Conservation (phyloP, 2,888 invertebrate species). For the Epistrophe grossulariae region DNA sequence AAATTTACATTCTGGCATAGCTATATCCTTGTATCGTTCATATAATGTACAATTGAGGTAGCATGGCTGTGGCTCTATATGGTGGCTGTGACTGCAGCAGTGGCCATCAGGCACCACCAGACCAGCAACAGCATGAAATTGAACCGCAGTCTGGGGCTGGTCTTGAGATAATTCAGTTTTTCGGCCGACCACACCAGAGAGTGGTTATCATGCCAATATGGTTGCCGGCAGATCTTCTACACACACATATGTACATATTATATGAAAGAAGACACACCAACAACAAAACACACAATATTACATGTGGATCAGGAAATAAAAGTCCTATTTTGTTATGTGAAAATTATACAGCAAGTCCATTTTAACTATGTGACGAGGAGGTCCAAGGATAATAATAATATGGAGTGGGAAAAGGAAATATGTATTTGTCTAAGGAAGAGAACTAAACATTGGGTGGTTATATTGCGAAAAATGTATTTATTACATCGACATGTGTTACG, state of each 20-base stretch:
- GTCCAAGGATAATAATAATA: conserved; percentile 9
- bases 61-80: neutral
- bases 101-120: conserved; percentile 10
- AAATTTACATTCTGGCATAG: conserved; percentile 65
- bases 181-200: conserved; percentile 40
- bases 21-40: conserved; percentile 40
- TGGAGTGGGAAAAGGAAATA: neutral
- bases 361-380: conserved; percentile 46
- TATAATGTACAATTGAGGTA: conserved; percentile 16
- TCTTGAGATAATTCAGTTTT: conserved; percentile 56
- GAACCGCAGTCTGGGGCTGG: conserved; percentile 28
- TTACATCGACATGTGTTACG: conserved; percentile 70
- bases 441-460: conserved; percentile 50
- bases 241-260: no score
- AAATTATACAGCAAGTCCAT: conserved; percentile 67
- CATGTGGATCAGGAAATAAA: conserved; percentile 57
- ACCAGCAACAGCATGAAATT: conserved; percentile 57
- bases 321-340: conserved; percentile 68
- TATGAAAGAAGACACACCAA: neutral
- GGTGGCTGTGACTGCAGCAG: conserved; percentile 33
- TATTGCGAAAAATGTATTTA: conserved; percentile 73
- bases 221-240: conserved; percentile 8
- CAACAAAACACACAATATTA: neutral
- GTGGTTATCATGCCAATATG: conserved; percentile 4
- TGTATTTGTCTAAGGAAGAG: neutral